Evolutionary conservation across 2,113 vertebrate genomes (phyloP), one percentile per base, ranked within the genome.

Genomic region (Melierax canorus): DNA sequence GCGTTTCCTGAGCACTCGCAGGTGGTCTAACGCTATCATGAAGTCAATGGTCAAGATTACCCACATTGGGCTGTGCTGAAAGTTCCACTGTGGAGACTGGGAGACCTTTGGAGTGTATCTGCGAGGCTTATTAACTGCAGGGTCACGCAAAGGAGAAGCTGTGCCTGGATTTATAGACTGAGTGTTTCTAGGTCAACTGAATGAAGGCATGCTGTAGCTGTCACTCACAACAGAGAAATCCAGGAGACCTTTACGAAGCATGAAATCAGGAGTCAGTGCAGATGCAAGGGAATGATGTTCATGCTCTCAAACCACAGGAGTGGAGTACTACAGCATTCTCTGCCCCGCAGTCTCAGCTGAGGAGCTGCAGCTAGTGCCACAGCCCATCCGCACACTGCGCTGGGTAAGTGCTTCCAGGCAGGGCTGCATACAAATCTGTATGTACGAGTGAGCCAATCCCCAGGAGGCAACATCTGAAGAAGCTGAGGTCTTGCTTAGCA

Each of bases 11-110:
- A 72, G 30, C 14, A 1, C 27, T 60, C 2, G 0, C 30, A 48
- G 26, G 26, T 23, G 26, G 6, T 50, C 77, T 38, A 24, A 22
- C 22, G 63, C 27, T 62, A 2, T 8, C 29, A 2, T 50, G 50
- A 71, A 55, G 36, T 72, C 12, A 9, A 0, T 8, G 23, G 9
- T 59, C 26, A 51, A 45, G 60, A 12, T 18, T 56, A 15, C 16
- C 4, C 32, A 2, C 0, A 0, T 1, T 24, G 41, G n/a, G 24
- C n/a, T 64, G 32, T 74, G 59, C 68, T 69, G 30, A 1, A 69
- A 22, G 26, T 51, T 41, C n/a, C 15, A 3, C 46, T 7, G 0
- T 43, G 64, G 62, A 60, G 13, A 9, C 22, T 11, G 27, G 10
- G 56, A 89, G 19, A n/a, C 48, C 27, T 76, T 16, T 9, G 9